Percentiles rank a stretch among this genome's conserved stretches.
Conservation (phyloP, 2,888 invertebrate genomes). For the Acanthosepion esculentum region DNA sequence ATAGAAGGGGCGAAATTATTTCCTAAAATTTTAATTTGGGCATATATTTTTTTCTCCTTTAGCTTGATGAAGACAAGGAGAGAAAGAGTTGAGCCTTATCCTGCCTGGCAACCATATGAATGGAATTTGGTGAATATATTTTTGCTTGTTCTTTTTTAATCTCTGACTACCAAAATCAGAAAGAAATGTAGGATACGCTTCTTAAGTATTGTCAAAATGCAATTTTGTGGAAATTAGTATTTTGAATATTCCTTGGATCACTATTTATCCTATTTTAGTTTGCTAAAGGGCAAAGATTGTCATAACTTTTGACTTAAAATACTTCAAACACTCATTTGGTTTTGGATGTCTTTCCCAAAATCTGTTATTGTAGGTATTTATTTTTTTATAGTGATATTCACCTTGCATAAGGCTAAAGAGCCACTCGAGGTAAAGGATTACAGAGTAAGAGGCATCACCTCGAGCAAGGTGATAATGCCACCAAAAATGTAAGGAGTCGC, state of each 20-base stretch:
- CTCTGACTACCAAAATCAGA: neutral
- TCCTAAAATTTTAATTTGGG: too few species aligned
- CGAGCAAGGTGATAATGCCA: too few species aligned
- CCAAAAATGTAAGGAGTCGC: too few species aligned
- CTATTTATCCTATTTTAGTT: neutral
- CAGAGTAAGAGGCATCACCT: too few species aligned
- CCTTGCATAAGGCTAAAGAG: too few species aligned
- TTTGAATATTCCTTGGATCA: neutral
- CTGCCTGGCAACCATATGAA: slow-evolving; percentile 56
- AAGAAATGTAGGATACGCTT: neutral
- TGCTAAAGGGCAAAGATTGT: too few species aligned
- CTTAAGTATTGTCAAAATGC: neutral
- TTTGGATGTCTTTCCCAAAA: too few species aligned
- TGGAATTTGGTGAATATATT: slow-evolving; percentile 63
- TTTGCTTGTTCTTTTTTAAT: neutral
- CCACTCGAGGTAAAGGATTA: too few species aligned
- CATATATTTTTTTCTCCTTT: slow-evolving; percentile 46
- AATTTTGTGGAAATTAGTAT: neutral
- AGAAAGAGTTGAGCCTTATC: slow-evolving; percentile 57
- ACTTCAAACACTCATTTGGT: too few species aligned
- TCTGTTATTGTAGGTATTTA: too few species aligned
- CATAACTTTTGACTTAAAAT: too few species aligned
- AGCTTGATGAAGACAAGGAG: slow-evolving; percentile 62
- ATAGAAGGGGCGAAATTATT: neutral
- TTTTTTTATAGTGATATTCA: too few species aligned